Percentiles rank a stretch among this genome's conserved stretches.
Evolutionary conservation across 2,113 vertebrate species (phyloP).

Genomic region (Corvus cornix): DNA sequence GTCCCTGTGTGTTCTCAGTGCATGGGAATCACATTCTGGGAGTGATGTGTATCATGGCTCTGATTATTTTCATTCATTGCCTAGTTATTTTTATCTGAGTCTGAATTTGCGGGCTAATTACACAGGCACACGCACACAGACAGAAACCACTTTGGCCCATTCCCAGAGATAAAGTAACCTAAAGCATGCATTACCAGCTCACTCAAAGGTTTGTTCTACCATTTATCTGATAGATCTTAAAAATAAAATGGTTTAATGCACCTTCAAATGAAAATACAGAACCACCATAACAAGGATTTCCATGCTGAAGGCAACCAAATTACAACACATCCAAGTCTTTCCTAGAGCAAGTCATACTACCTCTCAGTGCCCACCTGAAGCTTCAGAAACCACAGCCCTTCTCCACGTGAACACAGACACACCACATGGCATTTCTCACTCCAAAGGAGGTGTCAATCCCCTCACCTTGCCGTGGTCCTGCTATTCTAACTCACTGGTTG

Average conservation of each 20-base stretch:
- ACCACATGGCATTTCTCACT: background rate
- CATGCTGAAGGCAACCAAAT: background rate
- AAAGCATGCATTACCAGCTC: background rate
- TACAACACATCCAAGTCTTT: background rate
- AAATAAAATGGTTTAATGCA: background rate
- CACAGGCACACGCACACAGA: background rate
- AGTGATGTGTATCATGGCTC: background rate
- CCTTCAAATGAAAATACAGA: background rate
- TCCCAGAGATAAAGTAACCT: slow-evolving; percentile 49
- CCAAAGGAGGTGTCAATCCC: background rate
- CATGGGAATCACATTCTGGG: background rate
- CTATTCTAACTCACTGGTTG: background rate
- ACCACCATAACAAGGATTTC: background rate
- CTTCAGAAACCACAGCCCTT: background rate
- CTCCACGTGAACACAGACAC: background rate
- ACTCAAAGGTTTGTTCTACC: background rate
- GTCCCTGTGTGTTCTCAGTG: background rate
- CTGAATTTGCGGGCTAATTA: slow-evolving; percentile 29
- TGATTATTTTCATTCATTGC: background rate
- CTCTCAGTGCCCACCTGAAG: background rate
- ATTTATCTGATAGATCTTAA: slow-evolving; percentile 30
- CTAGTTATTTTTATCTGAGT: background rate
- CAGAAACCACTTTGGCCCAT: slow-evolving; percentile 39
- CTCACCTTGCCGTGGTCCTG: background rate
- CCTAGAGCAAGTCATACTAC: background rate